Evolutionary conservation across 53 echinoderm and acorn worm genomes (phyloP), one percentile per base, ranked within the genome.

Genomic region (Astropecten irregularis): DNA sequence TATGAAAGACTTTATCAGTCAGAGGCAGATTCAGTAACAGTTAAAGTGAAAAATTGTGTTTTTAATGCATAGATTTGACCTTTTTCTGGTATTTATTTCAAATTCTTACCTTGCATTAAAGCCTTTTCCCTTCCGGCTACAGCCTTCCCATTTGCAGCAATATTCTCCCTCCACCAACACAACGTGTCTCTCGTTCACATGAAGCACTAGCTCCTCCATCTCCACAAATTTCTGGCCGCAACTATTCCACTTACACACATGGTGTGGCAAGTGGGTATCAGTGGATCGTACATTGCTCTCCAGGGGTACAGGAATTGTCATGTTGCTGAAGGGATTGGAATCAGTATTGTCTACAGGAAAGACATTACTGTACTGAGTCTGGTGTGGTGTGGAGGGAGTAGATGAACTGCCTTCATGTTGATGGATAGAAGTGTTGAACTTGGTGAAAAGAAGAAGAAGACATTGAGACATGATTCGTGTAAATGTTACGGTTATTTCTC

Each of bases 21-120:
- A n/a, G n/a, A n/a, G n/a, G n/a, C n/a, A n/a, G n/a, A n/a, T n/a
- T n/a, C n/a, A n/a, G n/a, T n/a, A n/a, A n/a, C n/a, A n/a, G n/a
- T n/a, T n/a, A n/a, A n/a, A n/a, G n/a, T n/a, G n/a, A n/a, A n/a
- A n/a, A n/a, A n/a, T n/a, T n/a, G n/a, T n/a, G n/a, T n/a, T n/a
- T n/a, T n/a, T n/a, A n/a, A n/a, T n/a, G n/a, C n/a, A n/a, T n/a
- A n/a, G n/a, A n/a, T n/a, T n/a, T n/a, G n/a, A n/a, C n/a, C n/a
- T n/a, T n/a, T n/a, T n/a, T n/a, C n/a, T n/a, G n/a, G n/a, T n/a
- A n/a, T n/a, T n/a, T n/a, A n/a, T n/a, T n/a, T n/a, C n/a, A n/a
- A n/a, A n/a, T 1, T 37, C 73, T 54, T 70, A 94, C 97, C 94
- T 97, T 69, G 97, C 97, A 77, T 97, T 97, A 68, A 97, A 97